These are phyloP conservation scores for Myopa testacea DNA, from an alignment of 2,888 invertebrate genomes.

Conservation along the genomic window DNA sequence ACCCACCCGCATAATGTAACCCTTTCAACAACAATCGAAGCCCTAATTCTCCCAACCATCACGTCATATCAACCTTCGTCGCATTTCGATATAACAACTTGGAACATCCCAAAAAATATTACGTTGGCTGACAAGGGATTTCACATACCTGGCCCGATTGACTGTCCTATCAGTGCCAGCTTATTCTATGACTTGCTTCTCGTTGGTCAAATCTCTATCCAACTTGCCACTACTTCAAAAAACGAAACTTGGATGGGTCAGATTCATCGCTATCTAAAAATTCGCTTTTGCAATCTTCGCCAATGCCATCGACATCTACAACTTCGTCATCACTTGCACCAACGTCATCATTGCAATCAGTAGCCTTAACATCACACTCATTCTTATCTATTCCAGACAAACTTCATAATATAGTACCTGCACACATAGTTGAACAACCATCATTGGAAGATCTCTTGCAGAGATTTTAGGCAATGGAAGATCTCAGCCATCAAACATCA, in stretches of 20 bases:
- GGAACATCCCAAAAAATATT: conserved; percentile 32
- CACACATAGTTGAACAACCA: not conserved
- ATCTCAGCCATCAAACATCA: conserved; percentile 15
- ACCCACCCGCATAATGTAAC: conserved; percentile 19
- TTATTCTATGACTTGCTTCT: conserved; percentile 47
- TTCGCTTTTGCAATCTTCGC: no score
- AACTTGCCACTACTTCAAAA: conserved; percentile 42
- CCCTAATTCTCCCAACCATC: conserved; percentile 43
- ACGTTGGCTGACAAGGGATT: conserved; percentile 28
- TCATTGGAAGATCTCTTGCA: not conserved
- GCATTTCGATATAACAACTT: not conserved
- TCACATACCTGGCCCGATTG: conserved; percentile 23
- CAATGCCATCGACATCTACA: no score
- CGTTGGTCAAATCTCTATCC: conserved; percentile 46
- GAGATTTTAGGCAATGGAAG: conserved; percentile 36
- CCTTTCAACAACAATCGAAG: conserved; percentile 45
- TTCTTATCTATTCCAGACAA: no score
- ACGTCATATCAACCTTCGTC: conserved; percentile 13
- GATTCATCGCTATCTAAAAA: no score
- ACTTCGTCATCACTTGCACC: no score
- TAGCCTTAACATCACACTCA: no score
- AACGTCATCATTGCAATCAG: no score
- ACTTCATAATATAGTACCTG: no score
- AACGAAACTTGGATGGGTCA: conserved; percentile 43
- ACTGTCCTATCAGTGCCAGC: not conserved